Base-by-base conservation (phyloP, 2,888 invertebrate genomes). In the Standfussiana lucernea region DNA sequence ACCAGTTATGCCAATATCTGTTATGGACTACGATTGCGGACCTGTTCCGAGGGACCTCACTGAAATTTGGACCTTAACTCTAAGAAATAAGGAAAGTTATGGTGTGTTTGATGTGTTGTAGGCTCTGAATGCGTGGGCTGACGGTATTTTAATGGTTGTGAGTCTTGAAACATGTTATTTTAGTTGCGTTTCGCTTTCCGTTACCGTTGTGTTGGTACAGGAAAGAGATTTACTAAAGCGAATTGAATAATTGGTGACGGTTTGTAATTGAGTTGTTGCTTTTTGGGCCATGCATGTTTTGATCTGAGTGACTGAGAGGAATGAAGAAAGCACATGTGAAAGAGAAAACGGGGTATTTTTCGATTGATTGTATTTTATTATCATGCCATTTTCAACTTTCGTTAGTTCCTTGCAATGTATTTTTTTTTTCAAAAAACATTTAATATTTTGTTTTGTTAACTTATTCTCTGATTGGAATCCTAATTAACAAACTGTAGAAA, bases 61-160 rank as follows among this genome's bases (percentile, higher is more conserved):
- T 68, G 72, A 69, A 90, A 87, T 83, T 81, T 81, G 77, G 75
- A 88, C 90, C 76, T 80, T 84, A 74, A n/a, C n/a, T 56, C 72
- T 65, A 74, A 35, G 71, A 70, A 74, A 89, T 90, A 93, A 89
- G 88, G 88, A 86, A 77, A 83, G 86, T 89, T 90, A 91, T 89
- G 72, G 88, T 77, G 75, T 85, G 89, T 74, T 74, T 37, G 35
- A 42, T 61, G 42, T 50, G 67, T 75, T 70, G 77, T 84, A 83
- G 85, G 88, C 80, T 88, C 75, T 70, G 79, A 82, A 86, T 88
- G 92, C 92, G 93, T 93, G 90, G 92, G 91, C 74, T 82, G 86
- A 82, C 87, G 94, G 93, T 93, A 94, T 94, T 93, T 94, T 94
- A 94, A 94, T 94, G 90, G 92, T 86, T 89, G 86, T 90, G 88